phyloP scores from a whole-genome alignment of 2,797 vertebrate species.

The Dromococcyx pavoninus region DNA sequence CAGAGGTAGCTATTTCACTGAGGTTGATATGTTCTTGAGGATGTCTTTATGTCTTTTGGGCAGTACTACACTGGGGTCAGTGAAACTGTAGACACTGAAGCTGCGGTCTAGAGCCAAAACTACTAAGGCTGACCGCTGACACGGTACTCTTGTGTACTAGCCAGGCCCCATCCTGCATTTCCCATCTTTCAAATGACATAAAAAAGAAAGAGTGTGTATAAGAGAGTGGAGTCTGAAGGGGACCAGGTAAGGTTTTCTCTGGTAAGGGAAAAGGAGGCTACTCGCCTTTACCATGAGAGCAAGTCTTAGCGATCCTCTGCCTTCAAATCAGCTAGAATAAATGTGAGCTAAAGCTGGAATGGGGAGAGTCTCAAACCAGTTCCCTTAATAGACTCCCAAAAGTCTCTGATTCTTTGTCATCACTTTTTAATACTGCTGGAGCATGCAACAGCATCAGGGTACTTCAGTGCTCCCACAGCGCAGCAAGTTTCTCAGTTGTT shows the following conservation, averaged over 20 bases:
- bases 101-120: not conserved
- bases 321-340: not conserved
- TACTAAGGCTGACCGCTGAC: not conserved
- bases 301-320: not conserved
- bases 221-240: not conserved
- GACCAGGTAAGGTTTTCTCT: not conserved
- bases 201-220: not conserved
- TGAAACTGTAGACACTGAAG: not conserved
- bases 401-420: not conserved
- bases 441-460: not conserved
- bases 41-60: not conserved
- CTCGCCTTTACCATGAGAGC: not conserved
- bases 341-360: not conserved
- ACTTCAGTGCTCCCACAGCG: accelerated
- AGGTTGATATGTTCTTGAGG: accelerated
- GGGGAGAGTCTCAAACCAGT: not conserved
- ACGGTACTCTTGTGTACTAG: not conserved
- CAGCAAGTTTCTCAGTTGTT: not conserved
- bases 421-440: not conserved
- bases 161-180: not conserved
- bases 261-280: not conserved
- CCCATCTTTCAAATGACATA: not conserved
- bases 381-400: not conserved
- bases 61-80: not conserved
- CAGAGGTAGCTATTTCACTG: not conserved